These are phyloP conservation scores for Neopipo cinnamomea DNA, from an alignment of 2,113 vertebrate species.

Conservation along the genomic window DNA sequence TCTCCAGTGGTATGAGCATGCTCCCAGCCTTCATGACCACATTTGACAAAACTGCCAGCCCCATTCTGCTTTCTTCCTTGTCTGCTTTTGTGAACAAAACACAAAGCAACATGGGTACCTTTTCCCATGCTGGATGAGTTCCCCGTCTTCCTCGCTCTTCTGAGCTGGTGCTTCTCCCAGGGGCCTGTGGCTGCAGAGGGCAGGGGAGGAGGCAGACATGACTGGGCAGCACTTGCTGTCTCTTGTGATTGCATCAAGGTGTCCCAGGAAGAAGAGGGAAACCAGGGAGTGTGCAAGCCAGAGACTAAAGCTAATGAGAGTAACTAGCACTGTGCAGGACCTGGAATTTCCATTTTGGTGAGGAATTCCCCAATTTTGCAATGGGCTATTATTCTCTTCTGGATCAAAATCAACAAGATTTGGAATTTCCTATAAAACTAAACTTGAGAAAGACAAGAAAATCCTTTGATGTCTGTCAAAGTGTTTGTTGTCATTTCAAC, in stretches of 20 bases:
- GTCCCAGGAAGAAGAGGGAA: background rate
- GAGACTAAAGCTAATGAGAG: background rate
- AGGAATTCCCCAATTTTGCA: slow-evolving; percentile 33
- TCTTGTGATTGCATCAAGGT: accelerated
- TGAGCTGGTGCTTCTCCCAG: background rate
- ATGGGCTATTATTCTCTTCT: background rate
- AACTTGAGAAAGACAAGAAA: background rate
- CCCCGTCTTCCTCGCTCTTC: background rate
- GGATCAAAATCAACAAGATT: background rate
- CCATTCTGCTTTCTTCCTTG: background rate
- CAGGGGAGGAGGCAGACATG: background rate
- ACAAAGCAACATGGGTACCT: background rate
- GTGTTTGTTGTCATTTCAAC: background rate
- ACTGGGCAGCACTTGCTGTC: background rate
- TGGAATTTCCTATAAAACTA: background rate
- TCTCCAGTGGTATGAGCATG: accelerated
- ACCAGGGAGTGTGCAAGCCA: background rate
- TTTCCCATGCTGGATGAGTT: background rate
- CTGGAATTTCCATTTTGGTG: background rate
- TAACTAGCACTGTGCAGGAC: background rate
- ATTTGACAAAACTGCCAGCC: background rate
- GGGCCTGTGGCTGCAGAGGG: background rate
- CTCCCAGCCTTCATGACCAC: background rate
- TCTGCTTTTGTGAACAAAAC: background rate
- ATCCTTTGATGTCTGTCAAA: slow-evolving; percentile 5